A percentile compares a stretch with the other conserved stretches of the same genome.
Conservation (phyloP, 2,113 vertebrate species). For the Dinomys branickii region DNA sequence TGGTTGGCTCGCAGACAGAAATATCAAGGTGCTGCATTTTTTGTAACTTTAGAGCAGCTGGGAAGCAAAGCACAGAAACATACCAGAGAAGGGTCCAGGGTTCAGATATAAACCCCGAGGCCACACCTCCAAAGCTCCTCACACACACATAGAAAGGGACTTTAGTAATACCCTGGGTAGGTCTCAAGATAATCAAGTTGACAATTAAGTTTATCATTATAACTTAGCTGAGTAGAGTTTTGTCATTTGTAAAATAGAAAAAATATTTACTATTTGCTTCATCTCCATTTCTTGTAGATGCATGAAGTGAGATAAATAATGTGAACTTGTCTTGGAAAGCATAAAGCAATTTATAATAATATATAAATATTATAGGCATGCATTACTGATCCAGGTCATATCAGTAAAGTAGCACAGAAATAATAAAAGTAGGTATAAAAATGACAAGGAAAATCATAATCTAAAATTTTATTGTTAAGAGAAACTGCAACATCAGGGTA, state of each 20-base stretch:
- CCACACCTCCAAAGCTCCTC: background rate
- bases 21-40: background rate
- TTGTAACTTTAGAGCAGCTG: background rate
- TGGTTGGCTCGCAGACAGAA: background rate
- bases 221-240: background rate
- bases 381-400: background rate
- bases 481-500: background rate
- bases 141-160: background rate
- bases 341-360: background rate
- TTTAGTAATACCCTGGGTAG: background rate
- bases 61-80: background rate
- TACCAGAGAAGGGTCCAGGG: background rate
- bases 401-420: background rate
- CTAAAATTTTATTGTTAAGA: background rate
- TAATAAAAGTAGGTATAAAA: background rate
- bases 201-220: background rate
- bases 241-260: constrained; percentile 12
- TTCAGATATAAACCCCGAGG: background rate
- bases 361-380: background rate
- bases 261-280: background rate
- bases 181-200: background rate
- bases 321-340: constrained; percentile 19
- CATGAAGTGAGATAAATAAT: background rate
- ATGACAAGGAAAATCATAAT: background rate
- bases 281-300: background rate